Base-by-base conservation (phyloP, 2,113 vertebrate genomes). In the Loxodonta africana region DNA sequence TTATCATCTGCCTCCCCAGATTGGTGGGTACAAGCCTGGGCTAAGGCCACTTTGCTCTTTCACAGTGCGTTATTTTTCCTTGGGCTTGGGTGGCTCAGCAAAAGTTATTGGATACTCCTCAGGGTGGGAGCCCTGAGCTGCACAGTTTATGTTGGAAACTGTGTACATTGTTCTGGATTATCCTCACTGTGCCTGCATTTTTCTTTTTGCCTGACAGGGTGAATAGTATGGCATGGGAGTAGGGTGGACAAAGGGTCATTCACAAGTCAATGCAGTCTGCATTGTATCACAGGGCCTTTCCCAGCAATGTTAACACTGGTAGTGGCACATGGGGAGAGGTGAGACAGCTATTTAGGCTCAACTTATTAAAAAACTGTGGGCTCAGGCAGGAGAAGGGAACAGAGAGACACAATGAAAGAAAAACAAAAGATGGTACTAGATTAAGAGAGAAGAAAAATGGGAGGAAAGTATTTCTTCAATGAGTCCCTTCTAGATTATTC, bases 31-130 rank as follows among this genome's bases (percentile, higher is more conserved):
- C 95, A 18, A 63, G 89, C 57, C 83, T 93, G 74, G 57, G 87
- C 89, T 71, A 21, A 86, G 83, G 48, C 53, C 0, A 1, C 83
- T 97, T 96, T 97, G 95, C 93, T 97, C 86, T 95, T 73, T 86
- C 95, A 71, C 87, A 86, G 95, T 20, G 18, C 69, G 80, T 83
- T 97, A 26, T 83, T 89, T 96, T 95, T 69, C 46, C 91, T 91
- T 76, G 90, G 86, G 74, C 86, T 71, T 93, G 95, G 95, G 93
- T 69, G 83, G 91, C 91, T 96, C 91, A 91, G 93, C 74, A 69
- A n/a, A 95, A 94, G 88, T 93, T 93, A 83, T 4, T 94, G 80
- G 95, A 69, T 12, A 26, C 71, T 89, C 69, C 77, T 93, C 93
- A 91, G 92, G 74, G 80, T 86, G 37, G 88, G 71, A 91, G 57